Base-by-base conservation (phyloP, 1,140 invertebrate species). In the Oedothorax gibbosus region DNA sequence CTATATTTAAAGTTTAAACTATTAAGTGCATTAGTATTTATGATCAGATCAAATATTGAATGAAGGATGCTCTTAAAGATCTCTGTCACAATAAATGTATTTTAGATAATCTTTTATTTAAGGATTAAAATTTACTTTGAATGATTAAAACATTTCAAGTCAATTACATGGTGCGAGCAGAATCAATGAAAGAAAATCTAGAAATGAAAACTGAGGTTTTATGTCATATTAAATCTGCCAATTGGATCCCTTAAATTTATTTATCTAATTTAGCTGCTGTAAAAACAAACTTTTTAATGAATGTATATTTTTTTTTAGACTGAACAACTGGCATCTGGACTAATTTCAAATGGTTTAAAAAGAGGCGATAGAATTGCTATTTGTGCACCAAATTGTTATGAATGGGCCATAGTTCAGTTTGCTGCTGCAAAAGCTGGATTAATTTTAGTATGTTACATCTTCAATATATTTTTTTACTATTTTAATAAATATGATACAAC, bases 281-380 rank as follows among this genome's bases (percentile, higher is more conserved):
- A 64, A 53, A 9, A 35, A 21, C 35, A 66, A 53, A 50, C 9
- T 65, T 62, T 66, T 51, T 35, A 10, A 35, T 35, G 35, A 35
- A 35, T 35, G 35, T 5, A 35, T 35, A 35, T 35, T 35, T 35
- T 49, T 71, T 54, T 88, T 87, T 83, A 96, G 92, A 93, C 92
- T 1, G 94, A 99, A 88, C 92, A 92, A 53, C 88, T 99, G 1
- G 97, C 96, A 6, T 94, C 94, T 15, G 95, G 96, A 2, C 91
- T 99, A 0, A 89, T 93, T 62, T 92, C 92, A 49, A 88, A 97
- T 14, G 97, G 97, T 0, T 89, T 99, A 12, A 88, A 93, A 84
- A 92, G 91, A 71, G 96, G 96, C 0, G 97, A 99, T 60, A 89
- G 95, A 9, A 87, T 99, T 4, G 97, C 95, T 0, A 91, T 99